Evolutionary conservation across 1,140 invertebrate genomes (phyloP), one percentile per base, ranked within the genome.

Genomic region (Tribolium castaneum): DNA sequence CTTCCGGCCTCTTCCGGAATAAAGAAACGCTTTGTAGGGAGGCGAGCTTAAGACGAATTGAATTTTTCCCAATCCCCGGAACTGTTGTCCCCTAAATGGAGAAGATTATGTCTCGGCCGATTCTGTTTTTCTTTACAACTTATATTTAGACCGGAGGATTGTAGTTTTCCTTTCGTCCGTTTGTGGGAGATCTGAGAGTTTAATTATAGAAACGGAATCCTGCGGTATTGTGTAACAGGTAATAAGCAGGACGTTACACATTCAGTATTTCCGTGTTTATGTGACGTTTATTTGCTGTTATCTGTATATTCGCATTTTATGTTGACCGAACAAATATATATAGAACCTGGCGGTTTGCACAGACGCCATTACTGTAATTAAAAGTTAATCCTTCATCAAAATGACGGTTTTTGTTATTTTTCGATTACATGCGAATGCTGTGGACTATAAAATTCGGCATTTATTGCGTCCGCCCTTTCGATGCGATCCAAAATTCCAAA

Each of bases 1-100:
- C 12, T 45, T 45, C 7, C 54, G 54, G 54, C n/a, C 6, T 59
- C 54, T 19, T 9, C 5, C 19, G 22, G 54, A 59, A 59, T 59
- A 59, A 59, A 59, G 30, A 35, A 66, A 66, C 13, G 30, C 59
- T 66, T 66, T 66, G 59, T 66, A 35, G n/a, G 59, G 12, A 66
- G 30, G 59, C 30, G 59, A 66, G 59, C 59, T 66, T 66, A 66
- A 66, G 59, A 66, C 59, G 59, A 66, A 66, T 66, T 66, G 59
- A 66, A 66, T 66, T 66, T 66, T 66, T 66, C 59, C 30, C 59
- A 66, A 66, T 66, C 59, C 59, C 30, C 59, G 59, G 59, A 66
- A 66, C 59, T 66, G 59, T 66, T 66, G 59, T 66, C 30, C 30
- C 59, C 59, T 66, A 66, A 30, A 66, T 66, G 59, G 59, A 66